These are phyloP conservation scores for Cathartes aura DNA, from an alignment of 2,113 vertebrate genomes.

Conservation along the genomic window DNA sequence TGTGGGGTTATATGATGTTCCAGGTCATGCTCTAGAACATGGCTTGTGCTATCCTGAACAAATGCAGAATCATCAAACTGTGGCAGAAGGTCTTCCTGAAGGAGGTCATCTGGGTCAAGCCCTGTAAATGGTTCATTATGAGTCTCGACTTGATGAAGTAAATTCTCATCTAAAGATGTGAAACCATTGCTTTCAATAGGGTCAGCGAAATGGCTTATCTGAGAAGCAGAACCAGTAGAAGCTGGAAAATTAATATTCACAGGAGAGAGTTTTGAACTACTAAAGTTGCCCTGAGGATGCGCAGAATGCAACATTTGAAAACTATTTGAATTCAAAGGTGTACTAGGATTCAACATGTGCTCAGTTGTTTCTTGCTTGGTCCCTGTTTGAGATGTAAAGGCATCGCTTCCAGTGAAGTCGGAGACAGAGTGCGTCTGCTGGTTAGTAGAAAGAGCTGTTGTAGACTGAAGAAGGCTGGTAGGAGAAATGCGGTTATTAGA, in stretches of 20 bases:
- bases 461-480: constrained; percentile 82
- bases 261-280: constrained; percentile 88
- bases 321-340: constrained; percentile 83
- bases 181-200: constrained; percentile 87
- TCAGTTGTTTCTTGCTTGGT: constrained; percentile 81
- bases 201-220: constrained; percentile 81
- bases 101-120: constrained; percentile 88
- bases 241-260: constrained; percentile 83
- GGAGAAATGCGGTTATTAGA: constrained; percentile 84
- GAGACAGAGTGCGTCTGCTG: constrained; percentile 79
- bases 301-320: constrained; percentile 85
- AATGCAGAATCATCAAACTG: constrained; percentile 89
- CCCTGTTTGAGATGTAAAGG: constrained; percentile 83
- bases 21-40: constrained; percentile 79
- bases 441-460: constrained; percentile 77
- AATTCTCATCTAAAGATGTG: constrained; percentile 85
- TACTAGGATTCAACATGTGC: constrained; percentile 78
- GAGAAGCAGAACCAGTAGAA: constrained; percentile 80
- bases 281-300: constrained; percentile 87
- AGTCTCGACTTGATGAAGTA: constrained; percentile 85
- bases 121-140: constrained; percentile 86
- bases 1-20: constrained; percentile 73
- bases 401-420: constrained; percentile 84
- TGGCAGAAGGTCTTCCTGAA: constrained; percentile 90
- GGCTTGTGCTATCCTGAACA: constrained; percentile 82